Evolutionary conservation across 2,888 invertebrate species (phyloP), one percentile per base, ranked within the genome.

Genomic region (Calameuta pallipes): DNA sequence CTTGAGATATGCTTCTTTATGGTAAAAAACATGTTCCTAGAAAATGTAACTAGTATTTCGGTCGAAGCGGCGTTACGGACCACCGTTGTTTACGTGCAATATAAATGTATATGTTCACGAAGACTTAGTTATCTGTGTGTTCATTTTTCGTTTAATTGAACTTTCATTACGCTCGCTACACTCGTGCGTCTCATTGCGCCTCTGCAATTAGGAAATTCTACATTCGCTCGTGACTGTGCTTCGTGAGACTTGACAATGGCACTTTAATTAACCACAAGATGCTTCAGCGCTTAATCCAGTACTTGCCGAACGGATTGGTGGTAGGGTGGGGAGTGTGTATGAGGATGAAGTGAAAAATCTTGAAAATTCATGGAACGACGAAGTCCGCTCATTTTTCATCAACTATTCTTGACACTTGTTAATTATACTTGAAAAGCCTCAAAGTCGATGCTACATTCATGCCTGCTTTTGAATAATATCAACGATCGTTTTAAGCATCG

Each of bases 361-460:
- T 9, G 23, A 23, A 23, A 56, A 56, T 56, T 56, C 56, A 56
- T 23, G 23, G 15, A 2, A 56, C 56, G 9, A 23, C 23, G 56
- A 23, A 2, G 23, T 23, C 2, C 0, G 23, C 56, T 82, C 81
- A 83, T 85, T 56, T 83, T 78, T 80, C 77, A 79, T 77, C 76
- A 81, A 83, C 82, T 80, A 84, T 83, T 85, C 84, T 86, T 83
- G 83, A 80, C 78, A 81, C 80, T 80, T 82, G 80, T 80, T 86
- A 83, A 86, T 85, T 85, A 86, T 85, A 81, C 79, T 73, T 83
- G 83, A 84, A 83, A 86, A 81, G 81, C 75, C 75, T 75, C 74
- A 9, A 56, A 23, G 9, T 56, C 9, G 23, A 56, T 23, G 41
- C 1, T 4, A 41, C 4, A 15, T 13, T 41, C 4, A 41, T 41